A percentile compares a stretch with the other conserved stretches of the same genome.
Conservation (phyloP, 92 coral and sea anemone genomes). For the Zoanthus gigantus region DNA sequence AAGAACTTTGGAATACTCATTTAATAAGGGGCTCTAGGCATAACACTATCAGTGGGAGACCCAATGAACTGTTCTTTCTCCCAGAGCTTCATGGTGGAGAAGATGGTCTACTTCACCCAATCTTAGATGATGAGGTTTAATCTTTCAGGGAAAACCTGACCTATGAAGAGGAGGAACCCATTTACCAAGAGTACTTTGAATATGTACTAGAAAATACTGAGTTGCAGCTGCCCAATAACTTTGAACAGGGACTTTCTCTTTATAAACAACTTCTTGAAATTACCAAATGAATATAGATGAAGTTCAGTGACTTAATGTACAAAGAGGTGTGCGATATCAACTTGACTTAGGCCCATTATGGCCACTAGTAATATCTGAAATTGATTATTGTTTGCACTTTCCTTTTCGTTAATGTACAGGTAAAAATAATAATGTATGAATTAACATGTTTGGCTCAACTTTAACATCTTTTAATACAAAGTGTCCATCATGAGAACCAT, state of each 20-base stretch:
- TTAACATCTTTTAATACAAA: slow-evolving; percentile 39
- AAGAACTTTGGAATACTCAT: neutral
- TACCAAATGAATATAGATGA: neutral
- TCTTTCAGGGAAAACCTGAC: neutral
- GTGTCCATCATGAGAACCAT: slow-evolving; percentile 43
- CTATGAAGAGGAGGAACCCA: neutral
- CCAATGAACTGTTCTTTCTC: neutral
- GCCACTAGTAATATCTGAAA: too few relatives aligned
- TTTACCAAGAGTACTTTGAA: neutral
- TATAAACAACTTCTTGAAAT: neutral
- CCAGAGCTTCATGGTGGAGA: neutral
- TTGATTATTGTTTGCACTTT: too few relatives aligned
- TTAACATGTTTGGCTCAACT: slow-evolving; percentile 36
- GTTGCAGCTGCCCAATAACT: neutral
- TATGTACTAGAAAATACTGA: neutral
- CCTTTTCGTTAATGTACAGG: too few relatives aligned
- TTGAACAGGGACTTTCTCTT: neutral
- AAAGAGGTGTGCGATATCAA: too few relatives aligned
- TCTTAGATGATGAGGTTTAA: neutral
- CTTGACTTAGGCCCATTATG: too few relatives aligned
- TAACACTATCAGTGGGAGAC: neutral
- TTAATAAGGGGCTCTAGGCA: neutral
- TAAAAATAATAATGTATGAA: too few relatives aligned
- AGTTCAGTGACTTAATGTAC: too few relatives aligned
- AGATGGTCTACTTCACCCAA: neutral